Evolutionary conservation across 2,797 vertebrate species (phyloP).

Genomic region (Eulemur rubriventer): DNA sequence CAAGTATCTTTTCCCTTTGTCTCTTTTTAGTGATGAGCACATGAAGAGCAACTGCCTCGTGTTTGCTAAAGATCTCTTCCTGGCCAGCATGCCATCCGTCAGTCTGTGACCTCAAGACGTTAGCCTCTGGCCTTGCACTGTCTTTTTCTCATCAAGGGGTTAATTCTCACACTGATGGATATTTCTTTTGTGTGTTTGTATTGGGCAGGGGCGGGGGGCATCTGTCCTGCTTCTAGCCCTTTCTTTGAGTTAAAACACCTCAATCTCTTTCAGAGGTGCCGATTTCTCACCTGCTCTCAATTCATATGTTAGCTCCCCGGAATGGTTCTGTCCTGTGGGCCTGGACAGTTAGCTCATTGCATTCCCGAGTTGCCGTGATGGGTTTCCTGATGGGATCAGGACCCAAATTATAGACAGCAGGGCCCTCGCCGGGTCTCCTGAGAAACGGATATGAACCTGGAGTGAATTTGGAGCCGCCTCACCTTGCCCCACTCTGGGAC

Average conservation of each 20-base stretch:
- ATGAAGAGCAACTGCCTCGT: not conserved
- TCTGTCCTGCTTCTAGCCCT: not conserved
- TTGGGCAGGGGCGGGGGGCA: accelerated
- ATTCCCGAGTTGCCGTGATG: not conserved
- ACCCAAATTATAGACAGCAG: not conserved
- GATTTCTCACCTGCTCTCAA: not conserved
- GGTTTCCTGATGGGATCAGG: not conserved
- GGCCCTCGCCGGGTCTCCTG: not conserved
- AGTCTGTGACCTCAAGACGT: not conserved
- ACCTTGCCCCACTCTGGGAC: accelerated
- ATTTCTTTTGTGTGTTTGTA: not conserved
- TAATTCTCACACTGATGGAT: not conserved
- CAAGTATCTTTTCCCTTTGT: not conserved
- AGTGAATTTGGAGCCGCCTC: not conserved
- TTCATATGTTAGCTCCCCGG: not conserved
- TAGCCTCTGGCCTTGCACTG: not conserved
- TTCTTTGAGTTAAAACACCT: not conserved
- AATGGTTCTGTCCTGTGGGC: not conserved
- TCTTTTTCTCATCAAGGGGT: not conserved
- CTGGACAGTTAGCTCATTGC: accelerated
- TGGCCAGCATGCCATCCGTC: no score
- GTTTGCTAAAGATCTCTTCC: not conserved
- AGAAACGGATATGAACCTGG: not conserved
- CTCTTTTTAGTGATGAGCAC: not conserved
- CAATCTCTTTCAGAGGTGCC: not conserved